A percentile compares a stretch with the other conserved stretches of the same genome.
These are phyloP conservation scores for Lasius platythorax DNA, from an alignment of 2,888 invertebrate species.

Conservation along the genomic window DNA sequence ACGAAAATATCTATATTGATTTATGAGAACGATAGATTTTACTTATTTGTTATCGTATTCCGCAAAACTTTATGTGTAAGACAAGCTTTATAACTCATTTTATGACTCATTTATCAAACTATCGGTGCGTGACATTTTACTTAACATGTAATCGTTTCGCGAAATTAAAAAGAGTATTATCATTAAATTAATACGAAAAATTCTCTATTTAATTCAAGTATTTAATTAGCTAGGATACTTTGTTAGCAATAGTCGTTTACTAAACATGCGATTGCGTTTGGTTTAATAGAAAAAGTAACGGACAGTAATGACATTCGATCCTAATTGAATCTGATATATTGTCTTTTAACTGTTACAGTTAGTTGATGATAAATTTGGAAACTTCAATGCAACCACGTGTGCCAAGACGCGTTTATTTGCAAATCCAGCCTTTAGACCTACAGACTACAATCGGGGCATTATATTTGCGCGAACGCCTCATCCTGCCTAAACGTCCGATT, in stretches of 20 bases:
- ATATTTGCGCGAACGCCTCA: constrained; percentile 60
- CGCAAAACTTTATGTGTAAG: neutral
- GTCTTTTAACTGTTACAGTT: constrained; percentile 40
- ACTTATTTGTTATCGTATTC: neutral
- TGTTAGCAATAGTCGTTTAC: neutral
- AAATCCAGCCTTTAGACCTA: constrained; percentile 67
- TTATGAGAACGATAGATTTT: neutral
- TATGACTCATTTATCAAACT: neutral
- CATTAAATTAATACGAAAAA: neutral
- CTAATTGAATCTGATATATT: constrained; percentile 39
- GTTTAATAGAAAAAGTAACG: constrained; percentile 3
- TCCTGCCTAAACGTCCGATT: constrained; percentile 65
- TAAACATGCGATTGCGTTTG: neutral
- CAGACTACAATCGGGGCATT: constrained; percentile 73
- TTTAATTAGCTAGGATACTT: neutral
- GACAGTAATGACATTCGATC: constrained; percentile 21
- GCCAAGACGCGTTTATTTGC: constrained; percentile 66
- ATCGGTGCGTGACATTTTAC: neutral
- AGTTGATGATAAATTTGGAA: constrained; percentile 53
- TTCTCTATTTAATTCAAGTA: constrained; percentile 7
- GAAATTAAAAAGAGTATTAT: neutral
- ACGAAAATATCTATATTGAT: neutral
- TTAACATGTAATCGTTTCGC: neutral
- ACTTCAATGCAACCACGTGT: constrained; percentile 43
- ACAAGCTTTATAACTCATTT: neutral